Evolutionary conservation across 2,888 invertebrate species (phyloP).

Genomic region (Malthinus seriepunctatus): DNA sequence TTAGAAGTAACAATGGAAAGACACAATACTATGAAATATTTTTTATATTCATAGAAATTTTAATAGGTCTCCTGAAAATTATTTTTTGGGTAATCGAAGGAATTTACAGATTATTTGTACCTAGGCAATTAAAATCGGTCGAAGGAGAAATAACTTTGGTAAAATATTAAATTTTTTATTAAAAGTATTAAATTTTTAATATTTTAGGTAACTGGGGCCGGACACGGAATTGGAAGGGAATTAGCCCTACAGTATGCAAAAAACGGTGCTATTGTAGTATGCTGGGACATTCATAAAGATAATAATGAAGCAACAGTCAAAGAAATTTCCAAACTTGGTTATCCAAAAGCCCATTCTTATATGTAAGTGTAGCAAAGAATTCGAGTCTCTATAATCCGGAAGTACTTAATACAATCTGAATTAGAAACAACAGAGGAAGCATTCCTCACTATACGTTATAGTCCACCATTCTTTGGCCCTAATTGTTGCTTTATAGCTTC

Average conservation of each 20-base stretch:
- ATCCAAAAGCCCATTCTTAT: slow-evolving; percentile 53
- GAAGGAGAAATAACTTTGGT: slow-evolving; percentile 78
- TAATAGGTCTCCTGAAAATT: neutral
- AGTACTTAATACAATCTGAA: neutral
- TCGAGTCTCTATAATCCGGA: too few relatives aligned
- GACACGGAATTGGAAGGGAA: slow-evolving; percentile 83
- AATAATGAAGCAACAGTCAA: slow-evolving; percentile 70
- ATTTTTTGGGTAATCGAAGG: slow-evolving; percentile 1
- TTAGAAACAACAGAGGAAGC: too few relatives aligned
- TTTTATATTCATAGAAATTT: neutral
- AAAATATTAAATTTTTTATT: slow-evolving; percentile 48
- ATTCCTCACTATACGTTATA: too few relatives aligned
- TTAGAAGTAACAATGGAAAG: neutral
- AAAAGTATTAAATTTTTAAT: neutral
- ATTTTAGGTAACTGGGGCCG: slow-evolving; percentile 78
- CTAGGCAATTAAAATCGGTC: slow-evolving; percentile 52
- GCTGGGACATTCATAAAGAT: slow-evolving; percentile 75
- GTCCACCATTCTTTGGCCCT: too few relatives aligned
- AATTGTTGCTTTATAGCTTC: too few relatives aligned
- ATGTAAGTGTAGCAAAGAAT: slow-evolving; percentile 35
- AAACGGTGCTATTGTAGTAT: slow-evolving; percentile 72
- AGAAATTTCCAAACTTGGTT: slow-evolving; percentile 59
- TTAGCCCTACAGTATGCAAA: slow-evolving; percentile 73
- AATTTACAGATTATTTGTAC: slow-evolving; percentile 11
- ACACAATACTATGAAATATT: neutral